Evolutionary conservation across 1,140 invertebrate species (phyloP), one percentile per base, ranked within the genome.

Genomic region (Eriosoma lanigerum): DNA sequence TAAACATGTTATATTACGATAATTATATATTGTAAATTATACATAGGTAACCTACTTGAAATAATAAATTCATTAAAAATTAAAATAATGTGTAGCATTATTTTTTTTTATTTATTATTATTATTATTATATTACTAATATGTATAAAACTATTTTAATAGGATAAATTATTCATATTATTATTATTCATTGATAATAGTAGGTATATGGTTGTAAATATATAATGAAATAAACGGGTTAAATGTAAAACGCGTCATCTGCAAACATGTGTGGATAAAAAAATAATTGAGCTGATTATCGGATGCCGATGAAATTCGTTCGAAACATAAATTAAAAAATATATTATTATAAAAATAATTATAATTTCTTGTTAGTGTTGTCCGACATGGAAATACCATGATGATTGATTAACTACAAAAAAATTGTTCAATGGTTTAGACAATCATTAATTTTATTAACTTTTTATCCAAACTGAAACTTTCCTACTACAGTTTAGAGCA

Each of bases 401-500:
- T 10, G n/a, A 24, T 68, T 68, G 13, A 68, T 46, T 44, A 68
- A 21, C n/a, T 1, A 46, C n/a, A n/a, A 44, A 68, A 24, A 68
- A 24, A 68, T 68, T 38, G 32, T 8, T 68, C 46, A 38, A 64
- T 64, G n/a, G 29, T 64, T 17, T 68, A 68, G 60, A 62, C 21
- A 44, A 68, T 46, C 19, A 68, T 46, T 46, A 24, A 46, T 68
- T 64, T 24, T 64, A 64, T 64, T 64, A 64, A 44, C 29, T 46
- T 24, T 68, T 68, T 46, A 60, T 68, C 6, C n/a, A 46, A 68
- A 68, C n/a, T 24, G 13, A 68, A 68, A 68, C 64, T 68, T 68
- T 68, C n/a, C 38, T 8, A 46, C 38, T 46, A 8, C 8, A 9
- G 3, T 68, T 68, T 68, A 46, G 5, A 46, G n/a, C 38, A 32